phyloP scores from a whole-genome alignment of 1,140 invertebrate genomes.

The Brachionus angularis region DNA sequence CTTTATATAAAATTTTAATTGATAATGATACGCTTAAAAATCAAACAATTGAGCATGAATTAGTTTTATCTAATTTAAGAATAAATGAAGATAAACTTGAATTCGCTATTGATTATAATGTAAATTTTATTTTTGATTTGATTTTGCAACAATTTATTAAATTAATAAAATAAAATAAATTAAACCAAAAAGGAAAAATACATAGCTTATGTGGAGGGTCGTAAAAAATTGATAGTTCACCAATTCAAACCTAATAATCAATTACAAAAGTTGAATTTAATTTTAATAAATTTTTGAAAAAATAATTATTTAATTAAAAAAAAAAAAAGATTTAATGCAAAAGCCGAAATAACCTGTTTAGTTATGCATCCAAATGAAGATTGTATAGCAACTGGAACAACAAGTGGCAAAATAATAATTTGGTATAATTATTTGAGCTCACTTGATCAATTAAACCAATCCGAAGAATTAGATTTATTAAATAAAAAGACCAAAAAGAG shows the following conservation, averaged over 20 bases:
- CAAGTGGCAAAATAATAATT: constrained; percentile 65
- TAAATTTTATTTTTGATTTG: constrained; percentile 8
- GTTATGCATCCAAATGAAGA: constrained; percentile 67
- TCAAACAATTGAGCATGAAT: constrained; percentile 17
- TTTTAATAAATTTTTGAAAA: background rate
- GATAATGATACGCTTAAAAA: background rate
- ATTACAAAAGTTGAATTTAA: background rate
- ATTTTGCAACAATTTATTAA: no score
- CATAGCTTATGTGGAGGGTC: constrained; percentile 1
- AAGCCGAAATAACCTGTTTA: constrained; percentile 64
- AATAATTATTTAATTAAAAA: background rate
- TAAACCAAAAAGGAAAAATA: background rate
- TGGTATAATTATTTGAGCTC: constrained; percentile 61
- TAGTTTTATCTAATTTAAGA: constrained; percentile 21
- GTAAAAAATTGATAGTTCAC: constrained; percentile 7
- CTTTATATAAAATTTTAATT: constrained; percentile 13
- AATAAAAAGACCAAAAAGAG: background rate
- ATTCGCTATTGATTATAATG: constrained; percentile 21
- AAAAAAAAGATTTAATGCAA: constrained; percentile 11
- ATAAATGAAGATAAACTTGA: constrained; percentile 12
- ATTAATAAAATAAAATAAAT: constrained; percentile 6
- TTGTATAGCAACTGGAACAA: constrained; percentile 68
- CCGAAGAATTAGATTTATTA: background rate
- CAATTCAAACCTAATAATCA: background rate
- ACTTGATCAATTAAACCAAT: background rate